Base-by-base conservation (phyloP, 2,888 invertebrate genomes). In the Punctoribates punctum region DNA sequence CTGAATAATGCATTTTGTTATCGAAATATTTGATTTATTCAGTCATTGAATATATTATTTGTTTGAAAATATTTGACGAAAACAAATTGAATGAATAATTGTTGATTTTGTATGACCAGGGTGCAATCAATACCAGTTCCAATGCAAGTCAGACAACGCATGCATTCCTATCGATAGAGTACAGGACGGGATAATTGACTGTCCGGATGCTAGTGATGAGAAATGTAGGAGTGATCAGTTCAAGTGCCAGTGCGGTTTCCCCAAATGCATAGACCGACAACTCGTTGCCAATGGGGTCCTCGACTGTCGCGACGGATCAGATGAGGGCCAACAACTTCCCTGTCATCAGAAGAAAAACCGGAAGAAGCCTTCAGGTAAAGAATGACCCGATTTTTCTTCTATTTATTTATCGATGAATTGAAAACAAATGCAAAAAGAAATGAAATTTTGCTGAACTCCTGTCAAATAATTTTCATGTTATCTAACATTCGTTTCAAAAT, bases 271-370 rank as follows among this genome's bases (percentile, higher is more conserved):
- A 75, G 82, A 81, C 70, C 76, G 79, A 60, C 80, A 80, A 38
- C 79, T 81, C 78, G 83, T 84, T 77, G 82, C 83, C 72, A 83
- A 85, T 80, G 85, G 85, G 70, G 80, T 81, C 29, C 81, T 81
- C 62, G 83, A 85, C 81, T 86, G 86, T 80, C 79, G 81, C 23
- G 85, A 86, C 81, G 85, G 85, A 48, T 84, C 84, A 5, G 85
- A 85, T 80, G 85, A 85, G 82, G 82, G 84, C 83, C 78, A 80
- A 38, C 48, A 42, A 27, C 46, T 62, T n/a, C 20, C 74, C 54
- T 54, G 57, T 27, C 42, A 34, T 42, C 62, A 60, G 29, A 74
- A 57, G 74, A 57, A 57, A 23, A 23, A 57, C 57, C 57, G 25
- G 57, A 57, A 57, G 57, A 75, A 34, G 42, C 73, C 38, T n/a